A percentile compares a stretch with the other conserved stretches of the same genome.
These are phyloP conservation scores for Euphonia xanthogaster DNA, from an alignment of 2,797 vertebrate genomes.

Conservation along the genomic window DNA sequence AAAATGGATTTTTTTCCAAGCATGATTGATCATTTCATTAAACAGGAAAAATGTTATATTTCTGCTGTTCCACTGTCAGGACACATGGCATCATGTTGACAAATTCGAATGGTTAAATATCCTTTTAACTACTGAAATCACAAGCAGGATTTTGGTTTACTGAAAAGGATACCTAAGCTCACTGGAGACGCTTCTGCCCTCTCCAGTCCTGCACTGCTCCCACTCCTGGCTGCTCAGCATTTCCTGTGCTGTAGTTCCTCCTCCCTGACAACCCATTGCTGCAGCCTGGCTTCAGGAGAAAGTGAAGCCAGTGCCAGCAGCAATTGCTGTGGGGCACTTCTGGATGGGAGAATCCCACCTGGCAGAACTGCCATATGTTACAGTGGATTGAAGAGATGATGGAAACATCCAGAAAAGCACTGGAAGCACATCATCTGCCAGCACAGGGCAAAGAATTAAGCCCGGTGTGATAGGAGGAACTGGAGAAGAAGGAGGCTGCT, in stretches of 20 bases:
- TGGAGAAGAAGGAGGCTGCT: not conserved
- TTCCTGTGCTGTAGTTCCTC: fast-evolving
- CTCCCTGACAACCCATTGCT: not conserved
- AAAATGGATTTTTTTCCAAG: not conserved
- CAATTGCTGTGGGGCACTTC: not conserved
- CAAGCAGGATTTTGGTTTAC: not conserved
- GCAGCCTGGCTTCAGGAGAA: not conserved
- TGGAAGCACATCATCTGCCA: not conserved
- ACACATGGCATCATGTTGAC: fast-evolving
- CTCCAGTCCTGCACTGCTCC: not conserved
- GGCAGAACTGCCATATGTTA: not conserved
- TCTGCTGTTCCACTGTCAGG: not conserved
- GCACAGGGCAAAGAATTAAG: not conserved
- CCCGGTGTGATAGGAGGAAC: not conserved
- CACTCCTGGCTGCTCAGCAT: not conserved
- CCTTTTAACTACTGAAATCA: not conserved
- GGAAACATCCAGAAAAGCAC: not conserved
- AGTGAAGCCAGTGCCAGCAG: not conserved
- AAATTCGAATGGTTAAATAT: fast-evolving
- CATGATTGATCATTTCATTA: not conserved
- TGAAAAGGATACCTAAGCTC: not conserved
- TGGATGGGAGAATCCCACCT: not conserved
- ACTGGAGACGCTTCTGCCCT: not conserved
- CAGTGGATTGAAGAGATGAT: not conserved
- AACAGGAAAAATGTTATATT: not conserved